Conservation (phyloP, 2,888 invertebrate species). For the Stegophylla sp. region DNA sequence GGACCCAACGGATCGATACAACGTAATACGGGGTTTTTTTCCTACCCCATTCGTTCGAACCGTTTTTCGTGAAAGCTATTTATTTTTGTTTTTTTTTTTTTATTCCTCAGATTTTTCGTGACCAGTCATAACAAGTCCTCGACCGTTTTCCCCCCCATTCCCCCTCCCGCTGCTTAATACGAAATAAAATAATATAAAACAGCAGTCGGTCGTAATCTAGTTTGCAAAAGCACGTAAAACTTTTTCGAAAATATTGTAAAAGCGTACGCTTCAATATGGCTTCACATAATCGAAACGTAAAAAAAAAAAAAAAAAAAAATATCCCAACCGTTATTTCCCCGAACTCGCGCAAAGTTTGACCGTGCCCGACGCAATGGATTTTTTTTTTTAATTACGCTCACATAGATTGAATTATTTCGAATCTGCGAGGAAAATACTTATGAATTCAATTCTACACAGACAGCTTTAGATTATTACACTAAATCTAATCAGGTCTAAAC, state of each 20-base stretch:
- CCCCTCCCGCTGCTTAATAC: background rate
- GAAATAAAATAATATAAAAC: background rate
- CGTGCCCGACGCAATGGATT: background rate
- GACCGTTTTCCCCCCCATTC: too few species aligned
- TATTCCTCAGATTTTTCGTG: too few species aligned
- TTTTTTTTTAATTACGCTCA: background rate
- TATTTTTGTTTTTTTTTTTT: too few species aligned
- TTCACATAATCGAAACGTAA: too few species aligned
- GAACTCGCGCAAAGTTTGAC: background rate
- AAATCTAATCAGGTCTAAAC: conserved; percentile 25
- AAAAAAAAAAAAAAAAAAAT: too few species aligned
- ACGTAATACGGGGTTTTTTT: too few species aligned
- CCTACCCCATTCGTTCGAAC: too few species aligned
- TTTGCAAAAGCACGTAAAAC: background rate
- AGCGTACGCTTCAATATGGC: background rate
- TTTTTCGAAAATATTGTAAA: background rate
- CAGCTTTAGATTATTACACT: too few species aligned
- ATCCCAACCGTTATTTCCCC: background rate
- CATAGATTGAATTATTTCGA: background rate
- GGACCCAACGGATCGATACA: too few species aligned
- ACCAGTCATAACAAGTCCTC: too few species aligned
- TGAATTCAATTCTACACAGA: conserved; percentile 13
- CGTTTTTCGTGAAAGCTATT: too few species aligned
- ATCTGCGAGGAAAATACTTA: background rate
- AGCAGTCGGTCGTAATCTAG: background rate